Evolutionary conservation across 2,113 vertebrate species (phyloP), one percentile per base, ranked within the genome.

Genomic region (Esox niger): DNA sequence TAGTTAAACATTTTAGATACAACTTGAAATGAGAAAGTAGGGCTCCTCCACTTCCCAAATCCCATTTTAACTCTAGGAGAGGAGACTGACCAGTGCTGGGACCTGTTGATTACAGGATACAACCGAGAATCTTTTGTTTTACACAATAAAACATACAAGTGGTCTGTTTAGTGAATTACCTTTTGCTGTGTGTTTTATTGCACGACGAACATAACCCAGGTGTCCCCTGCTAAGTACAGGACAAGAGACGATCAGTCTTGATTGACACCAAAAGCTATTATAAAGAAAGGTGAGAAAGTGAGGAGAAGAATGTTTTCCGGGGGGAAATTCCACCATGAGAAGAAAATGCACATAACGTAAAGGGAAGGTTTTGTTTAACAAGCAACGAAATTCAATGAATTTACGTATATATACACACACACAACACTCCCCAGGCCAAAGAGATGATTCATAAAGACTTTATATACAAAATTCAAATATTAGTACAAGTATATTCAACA

Each of bases 401-500:
- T n/a, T n/a, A n/a, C n/a, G n/a, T n/a, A n/a, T n/a, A n/a, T n/a
- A n/a, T n/a, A n/a, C n/a, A n/a, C 13, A n/a, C n/a, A n/a, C n/a
- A n/a, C 13, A 52, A 49, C 52, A 15, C 10, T 38, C 11, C 4
- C 20, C 4, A 2, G 52, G 2, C 15, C 10, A 47, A 35, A 55
- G 52, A 54, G 32, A 32, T 84, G 61, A 86, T 82, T 87, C 75
- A 85, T 84, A 85, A 89, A 86, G 84, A 77, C 77, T 91, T 91
- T 91, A 91, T 91, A 74, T 88, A 90, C 80, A 87, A 89, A 90
- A 82, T 68, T 54, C 47, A 64, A 64, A 86, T 83, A 75, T 84
- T 66, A 60, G 81, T 87, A 78, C 80, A 89, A 82, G 78, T 83
- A 59, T 79, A 62, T 83, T 80, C 57, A 76, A 85, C 84, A 87